Evolutionary conservation across 2,797 vertebrate genomes (phyloP).

Genomic region (Sitta carolinensis): DNA sequence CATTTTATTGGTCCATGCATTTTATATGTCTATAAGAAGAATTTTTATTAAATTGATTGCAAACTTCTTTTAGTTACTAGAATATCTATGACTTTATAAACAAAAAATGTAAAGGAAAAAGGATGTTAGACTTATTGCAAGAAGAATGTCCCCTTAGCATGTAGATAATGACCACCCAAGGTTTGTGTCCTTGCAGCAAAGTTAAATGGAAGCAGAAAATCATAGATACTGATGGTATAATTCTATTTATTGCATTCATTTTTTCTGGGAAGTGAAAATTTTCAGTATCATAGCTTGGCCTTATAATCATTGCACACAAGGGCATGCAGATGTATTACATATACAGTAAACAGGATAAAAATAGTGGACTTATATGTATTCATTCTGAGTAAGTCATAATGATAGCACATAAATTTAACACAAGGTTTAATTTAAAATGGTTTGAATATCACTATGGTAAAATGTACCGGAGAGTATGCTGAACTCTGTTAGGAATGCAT

Average conservation of each 20-base stretch:
- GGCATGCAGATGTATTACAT: neutral
- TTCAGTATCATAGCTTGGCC: neutral
- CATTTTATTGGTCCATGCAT: neutral
- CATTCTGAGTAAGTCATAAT: neutral
- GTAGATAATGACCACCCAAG: neutral
- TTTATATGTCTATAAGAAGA: neutral
- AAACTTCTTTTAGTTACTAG: neutral
- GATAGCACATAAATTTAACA: neutral
- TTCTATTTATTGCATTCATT: neutral
- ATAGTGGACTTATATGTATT: neutral
- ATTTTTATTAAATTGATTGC: neutral
- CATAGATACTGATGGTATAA: neutral
- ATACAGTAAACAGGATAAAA: constrained; percentile 8
- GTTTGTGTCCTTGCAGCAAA: neutral
- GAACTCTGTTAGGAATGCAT: neutral
- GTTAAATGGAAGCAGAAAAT: neutral
- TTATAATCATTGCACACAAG: neutral
- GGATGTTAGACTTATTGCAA: neutral
- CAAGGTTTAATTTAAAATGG: constrained; percentile 11
- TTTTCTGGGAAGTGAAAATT: neutral
- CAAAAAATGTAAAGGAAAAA: neutral
- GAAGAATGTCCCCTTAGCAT: neutral
- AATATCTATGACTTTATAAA: neutral
- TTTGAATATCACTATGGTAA: neutral
- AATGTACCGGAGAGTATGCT: neutral